Conservation (phyloP, 2,888 invertebrate species). For the Drosophila testacea region DNA sequence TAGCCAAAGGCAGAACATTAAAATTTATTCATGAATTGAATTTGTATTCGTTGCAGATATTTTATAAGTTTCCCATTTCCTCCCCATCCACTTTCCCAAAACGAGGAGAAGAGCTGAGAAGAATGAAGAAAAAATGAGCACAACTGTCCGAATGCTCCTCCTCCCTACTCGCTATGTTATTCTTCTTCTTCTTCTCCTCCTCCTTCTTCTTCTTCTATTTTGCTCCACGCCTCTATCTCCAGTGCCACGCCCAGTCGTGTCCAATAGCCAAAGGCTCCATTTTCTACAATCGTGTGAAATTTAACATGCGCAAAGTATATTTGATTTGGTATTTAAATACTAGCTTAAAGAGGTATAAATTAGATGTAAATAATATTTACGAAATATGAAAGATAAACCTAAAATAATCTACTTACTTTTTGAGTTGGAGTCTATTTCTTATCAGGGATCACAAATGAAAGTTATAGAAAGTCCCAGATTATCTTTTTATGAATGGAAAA, state of each 20-base stretch:
- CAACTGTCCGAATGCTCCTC: conserved; percentile 1
- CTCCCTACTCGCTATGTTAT: not conserved
- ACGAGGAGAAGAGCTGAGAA: not conserved
- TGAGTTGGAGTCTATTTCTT: no score
- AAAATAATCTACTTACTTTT: no score
- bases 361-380: no score
- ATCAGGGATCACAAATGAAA: no score
- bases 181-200: not conserved
- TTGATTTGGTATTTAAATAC: conserved; percentile 44
- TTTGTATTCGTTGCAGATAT: conserved; percentile 80
- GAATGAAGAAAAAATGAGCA: not conserved
- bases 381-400: no score
- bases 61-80: conserved; percentile 71
- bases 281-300: conserved; percentile 13
- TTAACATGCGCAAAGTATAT: conserved; percentile 26
- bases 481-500: no score
- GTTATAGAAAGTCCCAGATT: no score
- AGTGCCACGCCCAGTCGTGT: conserved; percentile 10
- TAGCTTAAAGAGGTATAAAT: not conserved
- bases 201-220: no score
- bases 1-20: conserved; percentile 57
- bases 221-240: not conserved
- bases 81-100: not conserved
- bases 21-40: conserved; percentile 82
- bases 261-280: conserved; percentile 15